phyloP scores from a whole-genome alignment of 2,797 vertebrate species.

The Pachyuromys duprasi region DNA sequence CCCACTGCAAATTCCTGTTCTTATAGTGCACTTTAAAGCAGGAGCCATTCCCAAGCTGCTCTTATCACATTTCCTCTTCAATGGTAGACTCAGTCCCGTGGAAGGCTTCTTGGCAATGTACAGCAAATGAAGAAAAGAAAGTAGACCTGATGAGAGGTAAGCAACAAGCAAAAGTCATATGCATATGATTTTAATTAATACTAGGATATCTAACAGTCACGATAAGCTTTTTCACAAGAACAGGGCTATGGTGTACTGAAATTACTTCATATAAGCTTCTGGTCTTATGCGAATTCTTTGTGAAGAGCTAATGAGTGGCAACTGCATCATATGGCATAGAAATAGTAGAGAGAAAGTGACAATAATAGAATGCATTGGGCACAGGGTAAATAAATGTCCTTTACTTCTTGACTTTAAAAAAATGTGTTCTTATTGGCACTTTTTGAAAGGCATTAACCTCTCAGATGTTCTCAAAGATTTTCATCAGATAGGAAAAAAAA shows the following conservation, averaged over 20 bases:
- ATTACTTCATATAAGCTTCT: neutral
- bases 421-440: neutral
- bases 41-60: neutral
- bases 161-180: neutral
- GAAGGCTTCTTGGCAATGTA: neutral
- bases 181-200: neutral
- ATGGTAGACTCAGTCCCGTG: neutral
- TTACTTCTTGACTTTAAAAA: neutral
- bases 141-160: neutral
- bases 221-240: conserved; percentile 11
- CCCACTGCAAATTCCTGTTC: neutral
- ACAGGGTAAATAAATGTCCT: neutral
- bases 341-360: neutral
- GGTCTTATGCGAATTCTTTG: conserved; percentile 36
- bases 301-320: conserved; percentile 29
- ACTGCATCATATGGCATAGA: neutral
- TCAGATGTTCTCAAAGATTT: neutral
- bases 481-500: neutral
- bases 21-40: neutral
- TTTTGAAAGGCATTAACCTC: neutral
- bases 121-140: neutral
- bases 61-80: neutral
- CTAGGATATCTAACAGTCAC: conserved; percentile 54
- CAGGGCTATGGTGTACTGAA: neutral
- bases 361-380: neutral